Base-by-base conservation (phyloP, 2,888 invertebrate species). In the Sphaerophoria rueppellii region DNA sequence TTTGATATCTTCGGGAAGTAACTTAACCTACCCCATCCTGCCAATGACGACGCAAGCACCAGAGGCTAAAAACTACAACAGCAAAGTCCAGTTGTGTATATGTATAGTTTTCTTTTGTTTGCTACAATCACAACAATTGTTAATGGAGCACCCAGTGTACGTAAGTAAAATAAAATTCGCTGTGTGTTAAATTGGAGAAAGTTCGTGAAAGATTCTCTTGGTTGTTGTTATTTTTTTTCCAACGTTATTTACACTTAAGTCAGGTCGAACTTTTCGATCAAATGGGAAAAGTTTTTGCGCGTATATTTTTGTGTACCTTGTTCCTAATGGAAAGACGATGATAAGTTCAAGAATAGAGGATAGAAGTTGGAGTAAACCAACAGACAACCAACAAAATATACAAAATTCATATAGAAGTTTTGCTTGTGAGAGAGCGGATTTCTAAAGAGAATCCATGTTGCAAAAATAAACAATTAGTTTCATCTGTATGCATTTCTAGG, bases 181-280 rank as follows among this genome's bases (percentile, higher is more conserved):
- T 37, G 57, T 48, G 24, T 24, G 24, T 24, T 60, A 57, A 58
- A 58, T 58, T 24, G 58, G 1, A 60, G 24, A 60, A 60, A 61
- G 69, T 46, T 11, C 14, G 57, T 70, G 70, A 52, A 69, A 48
- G 34, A 48, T 14, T n/a, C 14, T 52, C 37, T 34, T 24, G 24
- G 24, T 24, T 24, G 24, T 24, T 24, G 24, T 24, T 24, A 2
- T 32, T 55, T 55, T 55, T 34, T 71, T 76, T 71, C 65, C 55
- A 55, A 71, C 71, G 75, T 79, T 83, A 79, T 83, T 79, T 83
- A 79, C 83, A 83, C 83, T 83, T 83, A 74, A 61, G 75, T 75
- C 12, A 4, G 43, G 43, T 43, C 83, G 75, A 83, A 83, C 75
- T 83, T 83, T 83, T 79, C 72, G 75, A 83, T 83, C 71, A 83